A percentile compares a stretch with the other conserved stretches of the same genome.
phyloP scores from a whole-genome alignment of 2,797 vertebrate genomes.

The Peromyscus attwateri region DNA sequence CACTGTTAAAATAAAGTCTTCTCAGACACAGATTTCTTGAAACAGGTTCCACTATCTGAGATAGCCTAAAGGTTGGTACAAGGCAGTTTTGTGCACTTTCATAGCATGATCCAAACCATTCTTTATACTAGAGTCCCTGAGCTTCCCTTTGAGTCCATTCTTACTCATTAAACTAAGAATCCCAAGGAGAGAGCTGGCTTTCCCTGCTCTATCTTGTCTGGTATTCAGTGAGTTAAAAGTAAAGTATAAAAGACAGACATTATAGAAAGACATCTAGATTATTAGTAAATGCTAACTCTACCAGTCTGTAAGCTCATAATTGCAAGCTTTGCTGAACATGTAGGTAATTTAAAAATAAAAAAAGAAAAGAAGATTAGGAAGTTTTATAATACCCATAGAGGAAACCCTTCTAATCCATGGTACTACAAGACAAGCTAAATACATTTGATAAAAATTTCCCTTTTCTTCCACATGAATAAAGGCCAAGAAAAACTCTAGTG shows the following conservation, averaged over 20 bases:
- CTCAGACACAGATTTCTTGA: neutral
- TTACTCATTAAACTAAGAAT: neutral
- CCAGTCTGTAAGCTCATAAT: neutral
- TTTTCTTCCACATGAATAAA: neutral
- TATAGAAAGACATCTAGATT: neutral
- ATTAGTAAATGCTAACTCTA: neutral
- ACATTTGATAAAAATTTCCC: conserved; percentile 32
- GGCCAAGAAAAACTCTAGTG: neutral
- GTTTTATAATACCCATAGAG: neutral
- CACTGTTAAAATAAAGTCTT: neutral
- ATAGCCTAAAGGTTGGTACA: neutral
- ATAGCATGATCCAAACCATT: neutral
- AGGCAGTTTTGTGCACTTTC: neutral
- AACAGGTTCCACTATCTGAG: neutral
- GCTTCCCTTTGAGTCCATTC: neutral
- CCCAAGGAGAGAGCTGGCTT: neutral
- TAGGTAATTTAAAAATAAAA: neutral
- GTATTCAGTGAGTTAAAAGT: neutral
- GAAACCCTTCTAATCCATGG: neutral
- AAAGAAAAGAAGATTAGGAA: neutral
- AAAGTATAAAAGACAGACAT: neutral
- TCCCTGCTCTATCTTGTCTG: neutral
- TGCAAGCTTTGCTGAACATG: neutral
- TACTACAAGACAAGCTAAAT: neutral
- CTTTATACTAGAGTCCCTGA: neutral